Base-by-base conservation (phyloP, 2,113 vertebrate species). In the Hystrix brachyura region DNA sequence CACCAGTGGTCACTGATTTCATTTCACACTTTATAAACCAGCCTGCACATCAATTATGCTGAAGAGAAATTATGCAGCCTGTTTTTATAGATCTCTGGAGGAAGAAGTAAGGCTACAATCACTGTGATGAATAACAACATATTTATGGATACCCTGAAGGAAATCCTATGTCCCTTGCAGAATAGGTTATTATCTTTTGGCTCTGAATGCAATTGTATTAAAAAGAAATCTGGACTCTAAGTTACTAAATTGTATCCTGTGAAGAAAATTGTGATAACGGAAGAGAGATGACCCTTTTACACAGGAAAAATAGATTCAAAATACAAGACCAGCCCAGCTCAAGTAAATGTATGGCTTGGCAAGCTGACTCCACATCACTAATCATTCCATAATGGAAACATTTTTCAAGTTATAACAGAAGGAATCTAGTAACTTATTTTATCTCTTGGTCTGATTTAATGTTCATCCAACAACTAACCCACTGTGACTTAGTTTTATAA, bases 21-120 rank as follows among this genome's bases (percentile, higher is more conserved):
- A 93, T 69, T 92, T 82, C 79, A 86, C 65, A 94, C 67, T 92
- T 85, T 87, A 78, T 76, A 94, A 83, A 87, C 87, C 38, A 55
- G 38, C 10, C 43, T 82, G 34, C 1, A 82, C 29, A 57, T 84
- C 23, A 64, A 15, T 92, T 74, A 51, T 14, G 10, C 46, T 53
- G n/a, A 84, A 80, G 55, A 85, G 38, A 96, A 93, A 82, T 27
- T 18, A 59, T 15, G 18, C 91, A 55, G 38, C 15, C 34, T 48
- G 12, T 53, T 91, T 85, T 65, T 38, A 92, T 81, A 90, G 55
- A 88, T 67, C 59, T 92, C 55, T 15, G 69, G 46, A 84, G 43
- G 86, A 78, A 91, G 48, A 95, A 27, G 43, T 12, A 10, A 86
- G 60, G 25, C 25, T 17, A 62, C 15, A 27, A 34, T 69, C n/a